Evolutionary conservation across 2,797 vertebrate species (phyloP).

Genomic region (Cuniculus paca): DNA sequence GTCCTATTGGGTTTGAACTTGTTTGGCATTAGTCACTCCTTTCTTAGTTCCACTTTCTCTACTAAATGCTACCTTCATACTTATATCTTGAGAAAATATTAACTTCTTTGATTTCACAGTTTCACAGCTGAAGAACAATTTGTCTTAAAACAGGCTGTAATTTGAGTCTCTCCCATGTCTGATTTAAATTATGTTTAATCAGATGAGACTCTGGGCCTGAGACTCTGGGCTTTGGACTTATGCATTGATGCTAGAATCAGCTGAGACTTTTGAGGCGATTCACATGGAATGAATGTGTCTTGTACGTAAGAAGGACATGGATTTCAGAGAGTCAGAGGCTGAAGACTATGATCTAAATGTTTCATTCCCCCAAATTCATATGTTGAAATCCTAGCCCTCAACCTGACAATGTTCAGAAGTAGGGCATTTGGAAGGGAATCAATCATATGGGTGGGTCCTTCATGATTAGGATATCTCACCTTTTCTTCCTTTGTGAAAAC

Average conservation of each 20-base stretch:
- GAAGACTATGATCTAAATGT: neutral
- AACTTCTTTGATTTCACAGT: neutral
- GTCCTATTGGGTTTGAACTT: neutral
- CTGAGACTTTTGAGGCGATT: neutral
- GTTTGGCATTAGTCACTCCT: neutral
- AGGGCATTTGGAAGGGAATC: neutral
- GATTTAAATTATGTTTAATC: neutral
- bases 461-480: rapidly evolving
- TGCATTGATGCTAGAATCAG: neutral
- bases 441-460: neutral
- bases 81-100: neutral
- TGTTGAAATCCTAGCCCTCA: neutral
- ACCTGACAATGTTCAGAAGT: neutral
- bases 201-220: neutral
- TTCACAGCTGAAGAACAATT: neutral
- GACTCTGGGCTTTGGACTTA: neutral
- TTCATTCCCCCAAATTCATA: neutral
- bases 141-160: neutral
- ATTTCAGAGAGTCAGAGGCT: neutral
- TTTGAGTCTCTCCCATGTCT: neutral
- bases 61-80: too few species aligned
- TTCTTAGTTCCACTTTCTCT: neutral
- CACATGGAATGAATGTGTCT: neutral
- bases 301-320: neutral
- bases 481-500: neutral